Evolutionary conservation across 37 sponge, comb jelly and placozoan genomes (phyloP), one percentile per base, ranked within the genome.

Genomic region (Geodia barretti): DNA sequence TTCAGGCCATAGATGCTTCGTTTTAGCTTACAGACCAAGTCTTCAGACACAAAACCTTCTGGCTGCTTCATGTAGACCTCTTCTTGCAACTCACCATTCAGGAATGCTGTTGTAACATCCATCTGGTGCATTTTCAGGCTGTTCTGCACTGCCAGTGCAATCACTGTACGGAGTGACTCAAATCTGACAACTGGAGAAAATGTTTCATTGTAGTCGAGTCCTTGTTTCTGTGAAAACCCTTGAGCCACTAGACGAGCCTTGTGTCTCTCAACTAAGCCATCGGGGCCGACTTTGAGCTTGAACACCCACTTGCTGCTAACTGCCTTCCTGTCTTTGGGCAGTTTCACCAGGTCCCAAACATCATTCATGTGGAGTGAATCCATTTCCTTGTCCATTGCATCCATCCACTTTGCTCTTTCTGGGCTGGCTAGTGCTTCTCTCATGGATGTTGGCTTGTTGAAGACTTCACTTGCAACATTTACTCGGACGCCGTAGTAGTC

Each of bases 191-290:
- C n/a, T n/a, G n/a, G n/a, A n/a, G n/a, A n/a, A n/a, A n/a, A n/a
- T n/a, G n/a, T n/a, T 28, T 79, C 79, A 79, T 79, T 54, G 28
- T 68, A 79, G 69, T 79, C 79, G 26, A 23, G 37, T 2, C 69
- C 79, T 5, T 40, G 14, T 2, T 76, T 64, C 68, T 79, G 79
- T 31, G 68, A 79, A 39, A 43, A 79, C 7, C 79, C 69, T 68
- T 79, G 68, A 24, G 79, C 79, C 17, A 79, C 68, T 9, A 79
- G 68, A 35, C 79, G 32, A 40, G 69, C 68, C 35, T 79, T 76
- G 76, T 76, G 39, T n/a, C 76, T 31, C 3, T 76, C 76, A 76
- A 76, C 35, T 5, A 21, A 21, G 2, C 34, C 76, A 76, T 76
- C 37, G 60, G 76, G 33, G 32, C 39, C 31, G n/a, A n/a, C n/a